These are phyloP conservation scores for Lepus oiostolus DNA, from an alignment of 2,797 vertebrate species.

Conservation along the genomic window DNA sequence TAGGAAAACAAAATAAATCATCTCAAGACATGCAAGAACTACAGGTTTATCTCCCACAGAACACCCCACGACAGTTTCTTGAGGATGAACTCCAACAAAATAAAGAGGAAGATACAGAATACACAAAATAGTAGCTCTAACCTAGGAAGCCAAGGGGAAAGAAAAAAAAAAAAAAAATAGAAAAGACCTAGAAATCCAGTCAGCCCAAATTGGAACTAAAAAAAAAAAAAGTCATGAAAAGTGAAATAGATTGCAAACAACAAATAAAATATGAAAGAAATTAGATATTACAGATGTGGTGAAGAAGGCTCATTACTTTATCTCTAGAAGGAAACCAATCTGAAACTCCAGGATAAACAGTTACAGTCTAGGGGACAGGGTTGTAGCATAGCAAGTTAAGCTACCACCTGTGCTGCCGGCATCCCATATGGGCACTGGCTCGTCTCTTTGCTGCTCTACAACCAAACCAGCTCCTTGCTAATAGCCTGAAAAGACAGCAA, in stretches of 20 bases:
- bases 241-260: background rate
- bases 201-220: background rate
- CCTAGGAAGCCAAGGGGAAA: background rate
- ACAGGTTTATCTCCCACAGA: background rate
- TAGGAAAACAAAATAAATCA: constrained; percentile 4
- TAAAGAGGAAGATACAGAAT: background rate
- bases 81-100: constrained; percentile 35
- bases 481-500: too few relatives aligned
- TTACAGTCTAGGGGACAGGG: too few relatives aligned
- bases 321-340: constrained; percentile 23
- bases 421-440: too few relatives aligned
- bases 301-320: background rate
- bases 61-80: background rate
- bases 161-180: background rate
- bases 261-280: constrained; percentile 19
- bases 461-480: too few relatives aligned
- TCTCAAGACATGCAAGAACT: background rate
- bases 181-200: constrained; percentile 8
- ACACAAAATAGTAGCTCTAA: background rate
- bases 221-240: background rate
- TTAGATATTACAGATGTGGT: background rate
- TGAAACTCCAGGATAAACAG: background rate
- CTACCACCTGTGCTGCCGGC: too few relatives aligned
- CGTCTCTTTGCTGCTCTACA: too few relatives aligned
- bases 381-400: too few relatives aligned